Evolutionary conservation across 2,797 vertebrate genomes (phyloP).

Genomic region (Notolepis coatsorum): DNA sequence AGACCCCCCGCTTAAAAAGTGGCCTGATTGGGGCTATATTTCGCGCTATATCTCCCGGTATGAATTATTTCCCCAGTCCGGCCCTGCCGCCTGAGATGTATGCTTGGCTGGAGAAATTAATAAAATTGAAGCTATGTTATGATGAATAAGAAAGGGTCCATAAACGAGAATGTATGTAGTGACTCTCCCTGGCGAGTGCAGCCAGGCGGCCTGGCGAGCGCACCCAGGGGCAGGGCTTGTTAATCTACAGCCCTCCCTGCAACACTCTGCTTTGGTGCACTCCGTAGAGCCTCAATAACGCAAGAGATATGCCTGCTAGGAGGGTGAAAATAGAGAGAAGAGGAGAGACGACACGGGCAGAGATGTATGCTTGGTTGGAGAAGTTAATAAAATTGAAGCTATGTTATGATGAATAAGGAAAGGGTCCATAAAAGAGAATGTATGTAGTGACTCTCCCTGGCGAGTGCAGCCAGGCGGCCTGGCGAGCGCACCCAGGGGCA

Average conservation of each 20-base stretch:
- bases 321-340: slow-evolving; percentile 53
- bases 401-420: slow-evolving; percentile 83
- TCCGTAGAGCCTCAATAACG: not conserved
- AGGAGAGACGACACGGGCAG: slow-evolving; percentile 63
- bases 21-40: too few species aligned
- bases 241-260: slow-evolving; percentile 76
- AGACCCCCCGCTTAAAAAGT: too few species aligned
- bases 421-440: slow-evolving; percentile 78
- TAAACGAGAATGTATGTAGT: slow-evolving; percentile 82
- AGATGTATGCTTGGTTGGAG: slow-evolving; percentile 76
- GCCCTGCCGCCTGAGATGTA: too few species aligned
- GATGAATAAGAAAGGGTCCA: slow-evolving; percentile 80
- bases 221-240: slow-evolving; percentile 76
- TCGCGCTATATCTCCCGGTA: too few species aligned
- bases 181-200: slow-evolving; percentile 72
- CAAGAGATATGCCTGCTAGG: slow-evolving; percentile 54
- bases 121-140: slow-evolving; percentile 81
- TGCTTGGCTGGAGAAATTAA: slow-evolving; percentile 80
- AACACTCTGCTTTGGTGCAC: slow-evolving; percentile 51
- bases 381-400: slow-evolving; percentile 82
- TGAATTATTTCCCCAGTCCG: too few species aligned
- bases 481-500: slow-evolving; percentile 75
- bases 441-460: slow-evolving; percentile 79
- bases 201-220: slow-evolving; percentile 73
- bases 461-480: slow-evolving; percentile 68